Conservation (phyloP, 2,113 vertebrate genomes). For the Pomatorhinus ruficollis region DNA sequence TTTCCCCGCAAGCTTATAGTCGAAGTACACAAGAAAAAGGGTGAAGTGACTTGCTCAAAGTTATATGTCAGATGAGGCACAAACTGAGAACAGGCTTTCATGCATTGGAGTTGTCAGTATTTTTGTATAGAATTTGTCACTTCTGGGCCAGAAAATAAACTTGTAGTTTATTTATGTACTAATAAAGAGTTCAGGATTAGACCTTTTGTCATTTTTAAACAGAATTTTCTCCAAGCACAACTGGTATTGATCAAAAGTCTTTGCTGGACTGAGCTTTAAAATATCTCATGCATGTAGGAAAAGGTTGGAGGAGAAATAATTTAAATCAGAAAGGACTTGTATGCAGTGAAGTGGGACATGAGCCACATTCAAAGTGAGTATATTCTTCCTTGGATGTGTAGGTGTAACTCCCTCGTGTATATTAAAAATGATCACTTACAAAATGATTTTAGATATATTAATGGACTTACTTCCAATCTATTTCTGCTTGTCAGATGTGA, state of each 20-base stretch:
- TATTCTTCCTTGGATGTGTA: constrained; percentile 37
- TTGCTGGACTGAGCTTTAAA: not conserved
- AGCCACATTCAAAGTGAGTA: not conserved
- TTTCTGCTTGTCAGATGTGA: constrained; percentile 63
- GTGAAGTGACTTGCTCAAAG: not conserved
- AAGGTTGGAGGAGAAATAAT: not conserved
- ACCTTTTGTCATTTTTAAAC: not conserved
- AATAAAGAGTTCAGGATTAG: not conserved
- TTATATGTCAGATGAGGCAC: not conserved
- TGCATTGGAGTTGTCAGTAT: not conserved
- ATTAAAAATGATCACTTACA: constrained; percentile 64
- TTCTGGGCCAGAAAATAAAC: not conserved
- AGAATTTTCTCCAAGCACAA: not conserved
- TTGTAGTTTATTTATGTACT: not conserved
- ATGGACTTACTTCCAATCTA: constrained; percentile 64
- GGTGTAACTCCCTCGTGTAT: constrained; percentile 52
- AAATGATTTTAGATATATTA: constrained; percentile 65
- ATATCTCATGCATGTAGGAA: not conserved
- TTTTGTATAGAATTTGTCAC: not conserved
- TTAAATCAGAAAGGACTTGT: constrained; percentile 17
- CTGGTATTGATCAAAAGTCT: not conserved
- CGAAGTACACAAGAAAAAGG: not conserved
- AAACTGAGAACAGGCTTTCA: not conserved
- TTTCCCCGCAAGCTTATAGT: not conserved
- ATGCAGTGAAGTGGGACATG: not conserved